Percentiles rank a stretch among this genome's conserved stretches.
phyloP scores from a whole-genome alignment of 2,888 invertebrate genomes.

The Stictocephala bisonia region DNA sequence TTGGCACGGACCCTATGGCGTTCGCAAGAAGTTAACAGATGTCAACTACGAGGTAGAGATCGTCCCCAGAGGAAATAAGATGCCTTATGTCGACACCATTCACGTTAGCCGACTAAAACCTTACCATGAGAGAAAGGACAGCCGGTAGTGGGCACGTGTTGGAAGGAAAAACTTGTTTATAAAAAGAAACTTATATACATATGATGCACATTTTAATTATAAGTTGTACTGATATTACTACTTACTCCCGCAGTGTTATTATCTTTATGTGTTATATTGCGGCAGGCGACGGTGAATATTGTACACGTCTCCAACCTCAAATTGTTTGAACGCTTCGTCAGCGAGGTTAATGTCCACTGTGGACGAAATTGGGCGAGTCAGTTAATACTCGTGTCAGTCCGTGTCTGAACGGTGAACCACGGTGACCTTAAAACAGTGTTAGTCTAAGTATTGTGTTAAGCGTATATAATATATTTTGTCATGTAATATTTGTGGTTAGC shows the following conservation, averaged over 20 bases:
- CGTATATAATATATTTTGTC: too few species aligned
- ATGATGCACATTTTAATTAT: not conserved
- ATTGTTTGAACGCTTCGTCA: too few species aligned
- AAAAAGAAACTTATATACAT: not conserved
- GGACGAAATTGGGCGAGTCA: too few species aligned
- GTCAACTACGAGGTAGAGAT: not conserved
- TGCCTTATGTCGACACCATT: not conserved
- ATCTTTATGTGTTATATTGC: too few species aligned
- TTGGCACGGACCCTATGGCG: conserved; percentile 2
- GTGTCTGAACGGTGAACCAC: too few species aligned
- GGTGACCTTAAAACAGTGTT: too few species aligned
- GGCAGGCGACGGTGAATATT: too few species aligned
- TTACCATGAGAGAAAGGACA: not conserved
- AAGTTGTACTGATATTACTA: not conserved
- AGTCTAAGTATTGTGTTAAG: too few species aligned
- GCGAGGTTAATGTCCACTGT: too few species aligned
- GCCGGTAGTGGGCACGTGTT: not conserved
- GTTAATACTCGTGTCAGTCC: too few species aligned
- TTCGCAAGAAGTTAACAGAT: not conserved
- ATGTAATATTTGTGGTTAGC: too few species aligned
- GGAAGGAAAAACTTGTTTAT: not conserved
- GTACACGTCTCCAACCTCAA: too few species aligned
- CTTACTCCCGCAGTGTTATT: not conserved
- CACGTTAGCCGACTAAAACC: conserved; percentile 2
- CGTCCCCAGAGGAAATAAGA: not conserved